Percentiles rank a stretch among this genome's conserved stretches.
Conservation (phyloP, 2,888 invertebrate genomes). For the Leptinotarsa juncta region DNA sequence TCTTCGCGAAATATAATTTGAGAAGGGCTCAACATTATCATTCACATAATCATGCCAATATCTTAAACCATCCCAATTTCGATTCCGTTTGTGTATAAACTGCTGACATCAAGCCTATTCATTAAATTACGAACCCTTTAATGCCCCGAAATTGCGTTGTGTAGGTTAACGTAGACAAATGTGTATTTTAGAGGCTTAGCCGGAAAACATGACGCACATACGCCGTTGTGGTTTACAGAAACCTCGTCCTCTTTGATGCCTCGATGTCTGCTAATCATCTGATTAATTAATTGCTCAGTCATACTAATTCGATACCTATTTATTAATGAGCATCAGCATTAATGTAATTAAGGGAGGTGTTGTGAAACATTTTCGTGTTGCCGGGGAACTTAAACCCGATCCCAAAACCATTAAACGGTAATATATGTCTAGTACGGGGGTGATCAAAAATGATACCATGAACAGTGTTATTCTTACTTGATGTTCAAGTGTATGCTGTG, state of each 20-base stretch:
- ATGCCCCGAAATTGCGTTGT: conserved; percentile 44
- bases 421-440: conserved; percentile 28
- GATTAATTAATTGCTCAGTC: conserved; percentile 66
- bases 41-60: not conserved
- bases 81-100: conserved; percentile 38
- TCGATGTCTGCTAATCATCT: conserved; percentile 64
- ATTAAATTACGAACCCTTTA: conserved; percentile 44
- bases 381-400: conserved; percentile 33
- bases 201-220: conserved; percentile 37
- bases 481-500: no score
- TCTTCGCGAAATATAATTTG: not conserved
- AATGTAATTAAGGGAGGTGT: conserved; percentile 65
- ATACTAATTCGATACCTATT: conserved; percentile 64
- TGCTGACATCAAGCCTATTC: conserved; percentile 41
- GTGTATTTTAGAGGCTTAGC: conserved; percentile 31
- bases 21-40: not conserved
- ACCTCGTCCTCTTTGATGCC: conserved; percentile 61
- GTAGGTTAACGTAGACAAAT: conserved; percentile 39
- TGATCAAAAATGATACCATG: conserved; percentile 26
- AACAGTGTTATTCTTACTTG: not conserved
- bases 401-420: conserved; percentile 38
- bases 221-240: conserved; percentile 44
- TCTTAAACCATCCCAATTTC: conserved; percentile 5
- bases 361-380: conserved; percentile 48
- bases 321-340: conserved; percentile 65